Base-by-base conservation (phyloP, 2,113 vertebrate species). In the Nothobranchius furzeri region DNA sequence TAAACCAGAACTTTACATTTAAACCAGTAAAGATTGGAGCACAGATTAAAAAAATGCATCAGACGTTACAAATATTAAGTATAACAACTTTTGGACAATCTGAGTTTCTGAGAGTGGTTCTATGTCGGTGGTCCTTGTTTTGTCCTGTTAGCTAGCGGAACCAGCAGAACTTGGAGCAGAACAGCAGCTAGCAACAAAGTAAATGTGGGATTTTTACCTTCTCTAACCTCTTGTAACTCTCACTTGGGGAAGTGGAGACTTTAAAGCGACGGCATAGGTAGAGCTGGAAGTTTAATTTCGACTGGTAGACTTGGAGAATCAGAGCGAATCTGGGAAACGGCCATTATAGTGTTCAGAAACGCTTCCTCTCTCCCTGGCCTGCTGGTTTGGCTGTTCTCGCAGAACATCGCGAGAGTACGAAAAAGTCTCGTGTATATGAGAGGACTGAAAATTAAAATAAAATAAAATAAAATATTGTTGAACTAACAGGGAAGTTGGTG, bases 291-390 rank as follows among this genome's bases (percentile, higher is more conserved):
- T 10, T 53, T 15, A 25, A 54, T 20, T 51, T 60, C 51, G 47
- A 60, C 17, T 5, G 13, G 14, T 37, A 36, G 5, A 6, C 1
- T 0, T 1, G 30, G 37, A 25, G 4, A 60, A 54, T 0, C 11
- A 1, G n/a, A 4, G 8, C 24, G 2, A 0, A 1, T 25, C 12
- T 3, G 65, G 10, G 1, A 1, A 3, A 56, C 68, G 7, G 85
- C 89, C 89, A 90, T 90, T 76, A 76, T 70, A 60, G 35, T 57
- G 17, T 42, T 48, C 24, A 37, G 59, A 4, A 37, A 7, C 48
- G n/a, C 15, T 74, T 81, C 73, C 74, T 66, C 43, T 0, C 30
- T 3, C 30, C 30, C 14, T 8, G 48, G 42, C 13, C 0, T 36
- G 9, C 9, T 2, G 2, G 17, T 4, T 10, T 3, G 11, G 13